Conservation (phyloP, 2,888 invertebrate species). For the Gastracanthus pulcherrimus region DNA sequence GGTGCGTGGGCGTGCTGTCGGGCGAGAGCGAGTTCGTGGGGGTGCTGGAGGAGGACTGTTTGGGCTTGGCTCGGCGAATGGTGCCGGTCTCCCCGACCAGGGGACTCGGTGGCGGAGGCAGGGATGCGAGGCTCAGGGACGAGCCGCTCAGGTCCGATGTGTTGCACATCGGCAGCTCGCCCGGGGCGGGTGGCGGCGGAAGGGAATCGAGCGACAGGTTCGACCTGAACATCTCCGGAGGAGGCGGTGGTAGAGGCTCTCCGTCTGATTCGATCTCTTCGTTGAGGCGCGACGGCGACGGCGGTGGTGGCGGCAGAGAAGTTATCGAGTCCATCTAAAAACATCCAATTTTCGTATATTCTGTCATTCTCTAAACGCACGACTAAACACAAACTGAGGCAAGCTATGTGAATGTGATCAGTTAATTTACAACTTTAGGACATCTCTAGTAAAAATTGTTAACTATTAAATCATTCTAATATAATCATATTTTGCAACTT, state of each 20-base stretch:
- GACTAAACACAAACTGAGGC: too few relatives aligned
- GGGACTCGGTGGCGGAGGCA: conserved; percentile 87
- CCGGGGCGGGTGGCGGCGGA: conserved; percentile 87
- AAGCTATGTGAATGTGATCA: too few relatives aligned
- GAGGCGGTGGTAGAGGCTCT: conserved; percentile 85
- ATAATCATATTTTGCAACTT: too few relatives aligned
- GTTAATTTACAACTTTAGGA: too few relatives aligned
- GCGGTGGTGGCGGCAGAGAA: conserved; percentile 78
- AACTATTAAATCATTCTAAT: too few relatives aligned
- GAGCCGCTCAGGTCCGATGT: conserved; percentile 83
- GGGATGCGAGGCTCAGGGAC: conserved; percentile 83
- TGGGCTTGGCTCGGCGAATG: conserved; percentile 77
- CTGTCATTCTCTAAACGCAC: too few relatives aligned
- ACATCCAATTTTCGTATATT: too few relatives aligned
- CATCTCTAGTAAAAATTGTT: too few relatives aligned
- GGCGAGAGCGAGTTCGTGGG: conserved; percentile 77
- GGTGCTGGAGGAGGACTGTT: conserved; percentile 69
- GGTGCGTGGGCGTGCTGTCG: conserved; percentile 77
- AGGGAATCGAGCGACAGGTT: conserved; percentile 89
- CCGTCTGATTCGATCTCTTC: conserved; percentile 80
- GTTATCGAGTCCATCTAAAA: conserved; percentile 80
- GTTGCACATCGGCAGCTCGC: conserved; percentile 79
- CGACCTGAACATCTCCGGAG: conserved; percentile 87
- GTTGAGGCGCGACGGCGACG: conserved; percentile 76
- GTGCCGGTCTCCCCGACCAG: conserved; percentile 78